Base-by-base conservation (phyloP, 1,140 invertebrate species). In the Palaemon carinicauda region DNA sequence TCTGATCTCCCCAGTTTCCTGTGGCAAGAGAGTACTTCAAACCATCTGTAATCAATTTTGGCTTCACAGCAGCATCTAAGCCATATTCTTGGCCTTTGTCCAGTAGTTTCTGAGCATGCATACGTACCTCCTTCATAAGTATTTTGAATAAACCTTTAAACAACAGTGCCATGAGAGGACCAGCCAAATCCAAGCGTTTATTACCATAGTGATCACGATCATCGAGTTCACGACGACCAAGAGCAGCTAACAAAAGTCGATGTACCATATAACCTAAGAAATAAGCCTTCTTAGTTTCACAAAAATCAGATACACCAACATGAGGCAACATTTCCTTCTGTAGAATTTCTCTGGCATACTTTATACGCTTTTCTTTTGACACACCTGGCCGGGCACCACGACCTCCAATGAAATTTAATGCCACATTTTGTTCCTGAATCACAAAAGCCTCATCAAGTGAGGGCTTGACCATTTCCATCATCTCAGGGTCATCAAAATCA, bases 401-500 rank as follows among this genome's bases (percentile, higher is more conserved):
- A 4, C 97, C 94, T 88, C 98, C 98, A 91, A 99, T 99, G 89
- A 99, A 99, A 92, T 99, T 99, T 17, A 99, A 92, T 19, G 98
- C 98, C 5, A 99, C 97, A 93, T 97, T 98, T 92, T 99, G 98
- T 92, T 99, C 98, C 93, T 99, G 98, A 90, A 99, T 98, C 0
- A 99, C 98, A 93, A 99, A 99, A 71, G 98, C 98, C 93, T 99
- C 98, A 93, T 99, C 98, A 69, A 99, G 92, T 0, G 98, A 99
- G 5, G 98, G 98, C 92, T 99, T 99, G 0, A 94, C 98, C 98
- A 99, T 99, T 94, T 99, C 98, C 98, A 99, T 99, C 98, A 99
- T 99, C 93, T 99, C 98, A 31, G 97, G 98, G 93, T 99, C 98
- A 92, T 99, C 97, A 93, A 99, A 99, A 90, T 99, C 98, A 92